Evolutionary conservation across 2,888 invertebrate species (phyloP).

Genomic region (Agapostemon virescens): DNA sequence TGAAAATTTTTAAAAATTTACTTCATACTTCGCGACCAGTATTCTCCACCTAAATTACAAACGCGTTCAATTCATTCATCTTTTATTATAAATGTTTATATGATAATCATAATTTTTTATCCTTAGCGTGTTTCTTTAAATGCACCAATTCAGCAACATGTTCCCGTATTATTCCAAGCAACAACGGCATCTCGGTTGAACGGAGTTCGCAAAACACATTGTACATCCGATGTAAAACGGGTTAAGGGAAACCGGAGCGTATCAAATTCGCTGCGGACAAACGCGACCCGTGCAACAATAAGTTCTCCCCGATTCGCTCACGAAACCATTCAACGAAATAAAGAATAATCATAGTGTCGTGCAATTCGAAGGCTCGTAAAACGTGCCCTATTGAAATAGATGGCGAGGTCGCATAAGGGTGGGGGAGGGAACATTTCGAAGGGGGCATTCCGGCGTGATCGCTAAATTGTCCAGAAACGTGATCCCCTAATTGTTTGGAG

Average conservation of each 20-base stretch:
- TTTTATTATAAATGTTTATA: no score
- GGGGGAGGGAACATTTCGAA: neutral
- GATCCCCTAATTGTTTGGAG: conserved; percentile 23
- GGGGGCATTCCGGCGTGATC: neutral
- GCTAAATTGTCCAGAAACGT: neutral
- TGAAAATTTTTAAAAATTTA: no score
- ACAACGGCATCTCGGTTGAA: neutral
- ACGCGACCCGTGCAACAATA: neutral
- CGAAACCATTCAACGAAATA: neutral
- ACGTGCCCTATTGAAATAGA: neutral
- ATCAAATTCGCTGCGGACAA: neutral
- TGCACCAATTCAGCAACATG: no score
- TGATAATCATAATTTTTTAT: no score
- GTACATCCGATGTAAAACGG: neutral
- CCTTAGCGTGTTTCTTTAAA: no score
- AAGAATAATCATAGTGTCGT: neutral
- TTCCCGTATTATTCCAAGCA: no score
- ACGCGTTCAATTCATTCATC: no score
- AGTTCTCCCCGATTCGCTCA: neutral
- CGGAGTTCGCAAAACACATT: neutral
- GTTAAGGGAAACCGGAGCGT: neutral
- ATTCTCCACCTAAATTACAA: no score
- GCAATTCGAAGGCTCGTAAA: neutral
- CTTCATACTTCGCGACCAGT: no score
- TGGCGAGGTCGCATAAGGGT: neutral